phyloP scores from a whole-genome alignment of 2,888 invertebrate species.

The Iselma pallidipennis region DNA sequence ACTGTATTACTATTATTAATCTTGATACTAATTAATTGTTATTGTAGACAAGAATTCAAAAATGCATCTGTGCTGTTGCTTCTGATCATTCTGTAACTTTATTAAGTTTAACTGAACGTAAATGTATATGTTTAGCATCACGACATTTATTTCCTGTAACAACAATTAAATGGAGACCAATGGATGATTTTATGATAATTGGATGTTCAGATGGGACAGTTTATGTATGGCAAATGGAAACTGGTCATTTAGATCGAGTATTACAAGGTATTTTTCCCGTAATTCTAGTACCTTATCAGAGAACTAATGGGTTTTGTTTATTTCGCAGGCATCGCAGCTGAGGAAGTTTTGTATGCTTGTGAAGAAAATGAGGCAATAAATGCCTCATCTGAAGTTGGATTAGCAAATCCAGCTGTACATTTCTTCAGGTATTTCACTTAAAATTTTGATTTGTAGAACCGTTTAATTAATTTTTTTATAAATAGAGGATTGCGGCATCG shows the following conservation, averaged over 20 bases:
- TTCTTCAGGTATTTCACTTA: conserved; percentile 72
- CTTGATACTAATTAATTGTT: too few species aligned
- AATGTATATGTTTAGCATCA: conserved; percentile 89
- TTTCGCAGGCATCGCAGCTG: conserved; percentile 80
- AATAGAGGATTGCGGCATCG: conserved; percentile 84
- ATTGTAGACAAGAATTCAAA: conserved; percentile 70
- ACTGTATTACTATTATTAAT: too few species aligned
- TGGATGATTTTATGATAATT: conserved; percentile 97
- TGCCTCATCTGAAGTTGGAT: conserved; percentile 66
- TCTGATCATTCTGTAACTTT: conserved; percentile 97
- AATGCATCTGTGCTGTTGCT: conserved; percentile 95
- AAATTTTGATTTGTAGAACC: neutral
- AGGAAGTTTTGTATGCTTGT: conserved; percentile 94
- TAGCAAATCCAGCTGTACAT: conserved; percentile 93
- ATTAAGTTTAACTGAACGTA: conserved; percentile 87
- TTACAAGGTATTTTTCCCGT: conserved; percentile 69
- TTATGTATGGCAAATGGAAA: conserved; percentile 99
- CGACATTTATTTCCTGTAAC: conserved; percentile 95
- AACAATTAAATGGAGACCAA: conserved; percentile 93
- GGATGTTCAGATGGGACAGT: conserved; percentile 97
- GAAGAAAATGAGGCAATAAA: conserved; percentile 77
- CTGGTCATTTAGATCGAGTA: conserved; percentile 94
- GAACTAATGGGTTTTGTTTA: conserved; percentile 5
- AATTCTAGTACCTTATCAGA: neutral
- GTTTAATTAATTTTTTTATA: conserved; percentile 23